Evolutionary conservation across 2,888 invertebrate genomes (phyloP).

Genomic region (Unio pictorum): DNA sequence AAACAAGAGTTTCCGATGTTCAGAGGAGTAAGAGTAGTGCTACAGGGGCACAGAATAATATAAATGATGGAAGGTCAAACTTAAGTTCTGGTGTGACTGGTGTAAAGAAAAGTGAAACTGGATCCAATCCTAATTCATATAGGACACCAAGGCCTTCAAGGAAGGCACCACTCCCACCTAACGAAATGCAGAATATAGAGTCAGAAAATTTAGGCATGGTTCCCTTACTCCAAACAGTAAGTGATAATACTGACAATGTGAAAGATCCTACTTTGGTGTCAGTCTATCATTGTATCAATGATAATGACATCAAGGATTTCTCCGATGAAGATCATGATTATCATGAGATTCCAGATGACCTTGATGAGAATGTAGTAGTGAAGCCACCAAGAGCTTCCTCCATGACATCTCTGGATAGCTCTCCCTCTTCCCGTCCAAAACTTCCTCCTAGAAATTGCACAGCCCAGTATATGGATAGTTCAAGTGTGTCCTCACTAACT

Average conservation of each 20-base stretch:
- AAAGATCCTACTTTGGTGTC: conserved; percentile 10
- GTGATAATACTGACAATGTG: background rate
- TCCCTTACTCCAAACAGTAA: background rate
- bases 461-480: conserved; percentile 30
- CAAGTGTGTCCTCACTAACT: conserved; percentile 27
- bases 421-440: conserved; percentile 38
- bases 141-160: conserved; percentile 43
- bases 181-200: conserved; percentile 6
- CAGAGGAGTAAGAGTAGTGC: no score
- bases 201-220: conserved; percentile 1
- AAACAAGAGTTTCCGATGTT: no score
- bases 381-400: background rate
- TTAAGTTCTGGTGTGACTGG: background rate
- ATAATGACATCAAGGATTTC: conserved; percentile 16
- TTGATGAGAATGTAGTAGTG: conserved; percentile 3
- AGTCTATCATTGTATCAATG: conserved; percentile 33
- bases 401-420: conserved; percentile 8
- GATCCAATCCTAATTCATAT: conserved; percentile 8
- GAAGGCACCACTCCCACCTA: conserved; percentile 58
- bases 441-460: conserved; percentile 47
- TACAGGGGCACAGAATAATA: no score
- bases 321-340: conserved; percentile 46
- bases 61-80: no score
- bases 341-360: conserved; percentile 50
- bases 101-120: background rate